A percentile compares a stretch with the other conserved stretches of the same genome.
phyloP scores from a whole-genome alignment of 2,113 vertebrate species.

The Orycteropus afer region DNA sequence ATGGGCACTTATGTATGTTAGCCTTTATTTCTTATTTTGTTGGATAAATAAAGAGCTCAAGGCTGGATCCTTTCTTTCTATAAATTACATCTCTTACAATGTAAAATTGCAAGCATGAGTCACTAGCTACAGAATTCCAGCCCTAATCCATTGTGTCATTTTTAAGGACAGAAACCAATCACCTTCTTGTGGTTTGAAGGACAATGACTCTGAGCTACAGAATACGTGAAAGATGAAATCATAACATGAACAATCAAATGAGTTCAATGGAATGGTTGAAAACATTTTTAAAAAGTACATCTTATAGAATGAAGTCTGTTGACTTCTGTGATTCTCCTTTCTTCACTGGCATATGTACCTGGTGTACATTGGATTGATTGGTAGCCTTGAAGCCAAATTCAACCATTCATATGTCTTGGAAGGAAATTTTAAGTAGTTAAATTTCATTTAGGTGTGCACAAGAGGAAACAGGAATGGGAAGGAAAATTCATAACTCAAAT shows the following conservation, averaged over 20 bases:
- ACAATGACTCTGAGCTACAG: constrained; percentile 47
- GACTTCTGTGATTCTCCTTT: constrained; percentile 5
- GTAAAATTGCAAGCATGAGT: constrained; percentile 72
- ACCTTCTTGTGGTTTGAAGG: constrained; percentile 68
- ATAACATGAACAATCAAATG: constrained; percentile 42
- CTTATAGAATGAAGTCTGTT: constrained; percentile 32
- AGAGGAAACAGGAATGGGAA: not conserved
- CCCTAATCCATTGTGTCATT: constrained; percentile 73
- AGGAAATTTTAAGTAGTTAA: not conserved
- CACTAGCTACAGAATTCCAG: constrained; percentile 70
- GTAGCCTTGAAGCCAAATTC: not conserved
- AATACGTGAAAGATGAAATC: constrained; percentile 59
- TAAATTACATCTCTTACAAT: constrained; percentile 73
- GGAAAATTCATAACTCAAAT: not conserved
- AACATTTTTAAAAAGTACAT: constrained; percentile 7
- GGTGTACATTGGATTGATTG: not conserved
- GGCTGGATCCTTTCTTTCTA: constrained; percentile 61
- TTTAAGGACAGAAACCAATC: constrained; percentile 64
- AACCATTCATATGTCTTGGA: not conserved
- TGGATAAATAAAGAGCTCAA: constrained; percentile 60
- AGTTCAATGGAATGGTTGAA: constrained; percentile 52
- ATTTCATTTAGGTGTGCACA: not conserved
- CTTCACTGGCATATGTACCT: not conserved
- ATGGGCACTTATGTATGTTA: constrained; percentile 48
- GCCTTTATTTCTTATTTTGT: constrained; percentile 67